Conservation (phyloP, 1,140 invertebrate genomes). For the Diachasma alloeum region DNA sequence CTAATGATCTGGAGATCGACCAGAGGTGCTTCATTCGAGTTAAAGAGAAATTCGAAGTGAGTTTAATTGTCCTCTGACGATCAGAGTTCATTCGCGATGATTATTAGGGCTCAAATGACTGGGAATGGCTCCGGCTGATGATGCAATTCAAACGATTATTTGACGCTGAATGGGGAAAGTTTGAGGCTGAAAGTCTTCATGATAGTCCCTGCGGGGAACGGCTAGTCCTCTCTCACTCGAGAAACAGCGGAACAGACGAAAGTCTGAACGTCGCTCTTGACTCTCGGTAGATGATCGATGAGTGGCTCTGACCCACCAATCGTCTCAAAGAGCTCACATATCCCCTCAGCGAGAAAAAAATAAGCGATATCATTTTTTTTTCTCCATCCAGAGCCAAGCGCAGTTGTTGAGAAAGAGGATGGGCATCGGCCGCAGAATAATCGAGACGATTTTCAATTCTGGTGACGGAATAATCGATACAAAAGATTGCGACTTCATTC, state of each 20-base stretch:
- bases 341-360: background rate
- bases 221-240: background rate
- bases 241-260: slow-evolving; percentile 42
- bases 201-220: slow-evolving; percentile 41
- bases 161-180: background rate
- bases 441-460: background rate
- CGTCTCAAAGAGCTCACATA: slow-evolving; percentile 33
- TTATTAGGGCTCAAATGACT: background rate
- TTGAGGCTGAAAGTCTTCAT: background rate
- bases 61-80: background rate
- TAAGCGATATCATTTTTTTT: background rate
- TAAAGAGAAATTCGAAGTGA: background rate
- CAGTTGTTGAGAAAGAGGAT: background rate
- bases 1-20: slow-evolving; percentile 42
- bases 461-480: background rate
- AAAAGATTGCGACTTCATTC: background rate
- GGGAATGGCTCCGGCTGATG: background rate
- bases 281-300: slow-evolving; percentile 61
- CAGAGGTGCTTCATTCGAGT: slow-evolving; percentile 41
- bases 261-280: slow-evolving; percentile 48
- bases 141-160: background rate
- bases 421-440: background rate
- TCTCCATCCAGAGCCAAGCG: background rate
- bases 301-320: slow-evolving; percentile 54
- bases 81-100: background rate